phyloP scores from a whole-genome alignment of 2,113 vertebrate genomes.

The Mesoclemmys tuberculata region DNA sequence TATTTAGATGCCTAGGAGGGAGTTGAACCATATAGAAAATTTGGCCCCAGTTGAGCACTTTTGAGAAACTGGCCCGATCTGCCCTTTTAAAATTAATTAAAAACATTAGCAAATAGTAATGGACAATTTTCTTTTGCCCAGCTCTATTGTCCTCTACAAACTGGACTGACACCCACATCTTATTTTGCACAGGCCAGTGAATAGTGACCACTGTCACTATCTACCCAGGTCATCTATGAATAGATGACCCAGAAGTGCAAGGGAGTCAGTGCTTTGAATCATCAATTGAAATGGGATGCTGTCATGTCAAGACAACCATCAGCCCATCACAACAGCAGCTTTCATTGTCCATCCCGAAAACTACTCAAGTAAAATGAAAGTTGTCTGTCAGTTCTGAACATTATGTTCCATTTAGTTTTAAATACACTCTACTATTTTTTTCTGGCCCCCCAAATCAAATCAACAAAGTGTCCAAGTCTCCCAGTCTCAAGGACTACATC shows the following conservation, averaged over 20 bases:
- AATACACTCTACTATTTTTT: background rate
- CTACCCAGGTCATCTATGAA: slow-evolving; percentile 10
- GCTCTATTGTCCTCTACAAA: background rate
- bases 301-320: background rate
- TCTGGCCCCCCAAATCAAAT: background rate
- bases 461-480: background rate
- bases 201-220: slow-evolving; percentile 17
- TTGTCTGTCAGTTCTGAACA: background rate
- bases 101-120: background rate
- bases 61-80: background rate
- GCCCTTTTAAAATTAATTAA: background rate
- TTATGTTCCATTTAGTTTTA: background rate
- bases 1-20: background rate
- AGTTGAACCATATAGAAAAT: background rate
- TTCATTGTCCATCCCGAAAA: background rate
- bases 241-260: background rate
- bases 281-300: background rate
- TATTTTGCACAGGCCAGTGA: background rate
- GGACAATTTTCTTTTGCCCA: background rate
- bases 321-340: background rate
- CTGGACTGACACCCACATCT: background rate
- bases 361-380: background rate
- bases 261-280: background rate
- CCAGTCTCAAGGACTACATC: background rate
- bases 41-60: background rate